These are phyloP conservation scores for Leptinotarsa undecemlineata DNA, from an alignment of 1,140 invertebrate species.

Conservation along the genomic window DNA sequence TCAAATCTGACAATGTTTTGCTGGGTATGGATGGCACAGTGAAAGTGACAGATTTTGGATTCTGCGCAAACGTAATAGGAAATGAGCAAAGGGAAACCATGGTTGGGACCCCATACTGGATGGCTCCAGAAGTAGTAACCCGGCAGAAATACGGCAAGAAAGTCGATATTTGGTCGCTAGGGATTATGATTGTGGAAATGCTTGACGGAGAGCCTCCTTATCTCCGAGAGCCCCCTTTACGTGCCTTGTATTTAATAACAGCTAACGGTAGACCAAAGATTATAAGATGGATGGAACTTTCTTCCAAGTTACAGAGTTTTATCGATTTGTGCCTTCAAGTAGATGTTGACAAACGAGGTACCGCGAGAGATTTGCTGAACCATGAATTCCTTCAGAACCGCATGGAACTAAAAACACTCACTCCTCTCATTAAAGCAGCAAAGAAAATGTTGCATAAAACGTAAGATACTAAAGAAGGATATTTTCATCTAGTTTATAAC, in stretches of 20 bases:
- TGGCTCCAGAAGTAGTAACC: slow-evolving; percentile 90
- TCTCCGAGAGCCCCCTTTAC: slow-evolving; percentile 89
- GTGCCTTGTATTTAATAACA: slow-evolving; percentile 94
- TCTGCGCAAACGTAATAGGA: slow-evolving; percentile 88
- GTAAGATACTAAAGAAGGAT: neutral
- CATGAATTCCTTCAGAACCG: slow-evolving; percentile 89
- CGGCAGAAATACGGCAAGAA: slow-evolving; percentile 85
- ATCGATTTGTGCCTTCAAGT: slow-evolving; percentile 91
- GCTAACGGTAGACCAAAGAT: slow-evolving; percentile 93
- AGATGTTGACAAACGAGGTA: slow-evolving; percentile 84
- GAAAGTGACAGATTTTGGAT: slow-evolving; percentile 98
- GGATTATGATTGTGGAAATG: slow-evolving; percentile 99
- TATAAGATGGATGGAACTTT: slow-evolving; percentile 79
- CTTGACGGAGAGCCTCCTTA: slow-evolving; percentile 97
- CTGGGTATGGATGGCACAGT: slow-evolving; percentile 95
- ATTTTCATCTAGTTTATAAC: neutral
- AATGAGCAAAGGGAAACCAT: slow-evolving; percentile 96
- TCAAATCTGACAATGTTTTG: slow-evolving; percentile 96
- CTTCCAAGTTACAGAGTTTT: slow-evolving; percentile 78
- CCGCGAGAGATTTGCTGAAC: slow-evolving; percentile 80
- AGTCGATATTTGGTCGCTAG: slow-evolving; percentile 94
- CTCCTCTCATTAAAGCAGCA: slow-evolving; percentile 89
- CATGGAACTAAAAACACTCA: slow-evolving; percentile 80
- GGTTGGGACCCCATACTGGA: slow-evolving; percentile 90
- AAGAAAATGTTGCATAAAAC: slow-evolving; percentile 74